Percentiles rank a stretch among this genome's conserved stretches.
phyloP scores from a whole-genome alignment of 1,140 invertebrate genomes.

The Bombus sylvicola region DNA sequence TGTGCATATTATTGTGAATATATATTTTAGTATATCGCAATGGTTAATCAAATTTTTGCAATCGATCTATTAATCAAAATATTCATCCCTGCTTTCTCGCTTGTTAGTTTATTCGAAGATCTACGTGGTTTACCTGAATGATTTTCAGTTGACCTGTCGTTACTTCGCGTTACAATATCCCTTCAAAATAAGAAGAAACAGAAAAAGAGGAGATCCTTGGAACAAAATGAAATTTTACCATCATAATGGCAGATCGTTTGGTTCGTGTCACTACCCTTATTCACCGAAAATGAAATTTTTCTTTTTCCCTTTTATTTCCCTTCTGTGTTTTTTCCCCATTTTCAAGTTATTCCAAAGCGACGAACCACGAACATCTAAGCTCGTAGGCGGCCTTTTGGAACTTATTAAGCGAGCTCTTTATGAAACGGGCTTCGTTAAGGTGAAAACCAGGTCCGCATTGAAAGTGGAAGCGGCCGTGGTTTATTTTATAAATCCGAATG shows the following conservation, averaged over 20 bases:
- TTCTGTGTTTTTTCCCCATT: too few relatives aligned
- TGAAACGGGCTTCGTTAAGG: slow-evolving; percentile 4
- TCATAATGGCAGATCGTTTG: background rate
- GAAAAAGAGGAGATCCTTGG: background rate
- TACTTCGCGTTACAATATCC: background rate
- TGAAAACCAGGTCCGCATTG: background rate
- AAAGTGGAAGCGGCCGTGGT: background rate
- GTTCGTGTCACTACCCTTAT: slow-evolving; percentile 29
- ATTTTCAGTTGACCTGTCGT: background rate
- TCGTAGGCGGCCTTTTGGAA: background rate
- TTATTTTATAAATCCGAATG: slow-evolving; percentile 46
- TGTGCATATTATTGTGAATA: too few relatives aligned
- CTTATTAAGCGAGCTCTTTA: slow-evolving; percentile 20
- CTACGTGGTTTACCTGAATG: background rate
- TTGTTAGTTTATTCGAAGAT: background rate
- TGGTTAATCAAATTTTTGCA: too few relatives aligned
- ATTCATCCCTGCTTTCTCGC: background rate
- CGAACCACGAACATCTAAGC: background rate
- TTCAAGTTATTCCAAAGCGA: slow-evolving; percentile 2
- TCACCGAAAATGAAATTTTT: background rate
- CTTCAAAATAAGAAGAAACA: too few relatives aligned
- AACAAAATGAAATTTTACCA: background rate
- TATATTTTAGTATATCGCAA: too few relatives aligned
- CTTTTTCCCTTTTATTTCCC: background rate
- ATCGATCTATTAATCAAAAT: background rate